phyloP scores from a whole-genome alignment of 2,888 invertebrate genomes.

The Callyntrura sp. region DNA sequence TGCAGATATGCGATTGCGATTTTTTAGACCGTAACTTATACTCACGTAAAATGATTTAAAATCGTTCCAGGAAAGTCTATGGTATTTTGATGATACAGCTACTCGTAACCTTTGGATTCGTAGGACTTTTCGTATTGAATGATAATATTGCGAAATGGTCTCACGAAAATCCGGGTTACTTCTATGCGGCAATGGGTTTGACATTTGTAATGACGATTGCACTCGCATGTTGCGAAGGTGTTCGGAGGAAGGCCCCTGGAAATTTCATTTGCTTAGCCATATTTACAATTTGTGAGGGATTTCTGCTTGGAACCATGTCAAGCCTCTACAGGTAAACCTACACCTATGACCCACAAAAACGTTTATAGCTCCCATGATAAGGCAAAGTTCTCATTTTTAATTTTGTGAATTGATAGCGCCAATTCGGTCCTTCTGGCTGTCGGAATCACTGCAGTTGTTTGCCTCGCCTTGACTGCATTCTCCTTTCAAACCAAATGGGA shows the following conservation, averaged over 20 bases:
- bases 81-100: slow-evolving; percentile 94
- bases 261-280: slow-evolving; percentile 96
- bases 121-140: slow-evolving; percentile 90
- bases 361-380: too few species aligned
- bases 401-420: slow-evolving; percentile 88
- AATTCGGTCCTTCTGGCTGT: slow-evolving; percentile 88
- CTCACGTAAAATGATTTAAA: too few species aligned
- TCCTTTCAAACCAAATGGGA: slow-evolving; percentile 97
- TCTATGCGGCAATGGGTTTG: slow-evolving; percentile 74
- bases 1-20: neutral
- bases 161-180: slow-evolving; percentile 64
- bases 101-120: slow-evolving; percentile 91
- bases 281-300: slow-evolving; percentile 93
- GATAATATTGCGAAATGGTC: slow-evolving; percentile 76
- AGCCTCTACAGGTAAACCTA: slow-evolving; percentile 85
- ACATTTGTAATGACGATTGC: slow-evolving; percentile 80
- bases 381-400: too few species aligned
- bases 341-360: neutral
- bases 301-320: slow-evolving; percentile 91
- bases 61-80: slow-evolving; percentile 90
- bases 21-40: neutral
- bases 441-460: slow-evolving; percentile 95
- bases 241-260: slow-evolving; percentile 93
- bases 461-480: slow-evolving; percentile 94
- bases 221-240: slow-evolving; percentile 91